Evolutionary conservation across 2,797 vertebrate species (phyloP), one percentile per base, ranked within the genome.

Genomic region (Halcyon smyrnensis): DNA sequence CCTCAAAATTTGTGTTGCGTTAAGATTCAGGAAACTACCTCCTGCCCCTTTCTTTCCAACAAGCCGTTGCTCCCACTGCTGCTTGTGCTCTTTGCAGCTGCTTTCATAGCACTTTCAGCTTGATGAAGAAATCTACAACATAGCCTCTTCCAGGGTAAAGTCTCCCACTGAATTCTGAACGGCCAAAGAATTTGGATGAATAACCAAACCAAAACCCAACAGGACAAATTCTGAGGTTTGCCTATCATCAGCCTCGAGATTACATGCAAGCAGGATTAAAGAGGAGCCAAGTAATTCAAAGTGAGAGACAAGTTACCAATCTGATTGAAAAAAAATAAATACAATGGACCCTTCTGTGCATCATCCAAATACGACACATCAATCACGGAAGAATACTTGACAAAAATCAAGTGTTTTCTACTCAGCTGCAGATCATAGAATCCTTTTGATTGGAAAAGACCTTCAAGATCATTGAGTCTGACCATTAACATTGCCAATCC

Each of bases 261-360:
- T 24, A 65, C 37, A 27, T 3, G 13, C 15, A 64, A 76, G 1
- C 15, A 54, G 59, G 32, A 76, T 46, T 75, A 69, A 71, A 89
- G 32, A 91, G 24, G 6, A 83, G 8, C 3, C 46, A 88, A 56
- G 6, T 24, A 43, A 85, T 45, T 64, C 5, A 3, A 85, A 87
- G 48, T 28, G 20, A 83, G 51, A 91, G 16, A 80, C 48, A 59
- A 70, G 9, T 21, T 69, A 57, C 8, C 32, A 64, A 12, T 45
- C 43, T 36, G 3, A 30, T 34, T 46, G 27, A 27, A 78, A 34
- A 74, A 78, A 32, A 62, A 36, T 12, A 14, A 16, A 20, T 5
- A 56, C 6, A 53, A 16, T 8, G 13, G 37, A 53, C 27, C 32
- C 60, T 41, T 24, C 9, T 16, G 54, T 0, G 0, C 12, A 30